Evolutionary conservation across 2,888 invertebrate species (phyloP).

Genomic region (Troides oblongomaculatus): DNA sequence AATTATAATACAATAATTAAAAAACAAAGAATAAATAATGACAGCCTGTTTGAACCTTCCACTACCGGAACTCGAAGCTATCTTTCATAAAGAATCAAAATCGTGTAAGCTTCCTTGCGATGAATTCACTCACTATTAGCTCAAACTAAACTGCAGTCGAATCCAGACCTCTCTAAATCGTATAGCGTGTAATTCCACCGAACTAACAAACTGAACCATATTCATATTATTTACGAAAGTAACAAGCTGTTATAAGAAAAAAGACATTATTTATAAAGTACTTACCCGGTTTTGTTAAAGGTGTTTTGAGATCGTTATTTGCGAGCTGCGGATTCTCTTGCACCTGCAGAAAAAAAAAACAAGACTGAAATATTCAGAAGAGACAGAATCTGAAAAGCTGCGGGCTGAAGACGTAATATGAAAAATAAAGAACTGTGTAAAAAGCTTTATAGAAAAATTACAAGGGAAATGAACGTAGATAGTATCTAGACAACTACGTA

Average conservation of each 20-base stretch:
- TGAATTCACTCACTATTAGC: no score
- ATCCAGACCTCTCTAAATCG: no score
- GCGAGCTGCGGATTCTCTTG: slow-evolving; percentile 70
- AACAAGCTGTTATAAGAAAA: background rate
- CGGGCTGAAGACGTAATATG: background rate
- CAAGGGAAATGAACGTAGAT: background rate
- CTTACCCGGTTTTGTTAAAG: slow-evolving; percentile 73
- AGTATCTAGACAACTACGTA: background rate
- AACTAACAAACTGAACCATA: no score
- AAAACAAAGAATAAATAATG: no score
- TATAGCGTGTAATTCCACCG: no score
- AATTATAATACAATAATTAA: no score
- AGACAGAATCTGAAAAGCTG: background rate
- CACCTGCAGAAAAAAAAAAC: slow-evolving; percentile 51
- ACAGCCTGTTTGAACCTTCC: no score
- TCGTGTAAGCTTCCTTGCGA: no score
- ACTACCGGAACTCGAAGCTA: no score
- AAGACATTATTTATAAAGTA: slow-evolving; percentile 31
- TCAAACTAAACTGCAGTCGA: no score
- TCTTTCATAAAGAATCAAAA: no score
- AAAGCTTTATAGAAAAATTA: background rate
- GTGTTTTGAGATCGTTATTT: slow-evolving; percentile 72
- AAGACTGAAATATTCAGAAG: background rate
- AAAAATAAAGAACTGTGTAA: background rate
- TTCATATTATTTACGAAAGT: background rate